These are phyloP conservation scores for Adoxophyes honmai DNA, from an alignment of 1,140 invertebrate species.

Conservation along the genomic window DNA sequence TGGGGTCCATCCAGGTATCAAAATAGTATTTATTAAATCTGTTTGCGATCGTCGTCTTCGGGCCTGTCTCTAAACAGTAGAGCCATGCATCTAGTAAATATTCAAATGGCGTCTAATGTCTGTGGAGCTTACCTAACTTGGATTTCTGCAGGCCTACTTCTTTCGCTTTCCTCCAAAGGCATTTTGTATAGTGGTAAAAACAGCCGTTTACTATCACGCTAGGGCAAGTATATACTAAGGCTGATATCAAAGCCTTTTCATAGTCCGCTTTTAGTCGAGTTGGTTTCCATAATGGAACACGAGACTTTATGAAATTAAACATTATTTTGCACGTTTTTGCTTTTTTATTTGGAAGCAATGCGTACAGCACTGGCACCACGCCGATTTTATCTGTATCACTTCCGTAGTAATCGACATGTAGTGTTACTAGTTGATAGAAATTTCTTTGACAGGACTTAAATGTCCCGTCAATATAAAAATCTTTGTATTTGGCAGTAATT, in stretches of 20 bases:
- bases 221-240: not conserved
- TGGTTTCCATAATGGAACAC: not conserved
- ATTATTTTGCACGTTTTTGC: not conserved
- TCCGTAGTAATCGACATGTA: no score
- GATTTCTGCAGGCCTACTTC: not conserved
- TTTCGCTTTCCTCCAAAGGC: not conserved
- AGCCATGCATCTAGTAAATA: not conserved
- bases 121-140: not conserved
- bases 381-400: not conserved
- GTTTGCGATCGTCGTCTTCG: not conserved
- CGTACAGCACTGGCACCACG: not conserved
- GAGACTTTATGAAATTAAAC: constrained; percentile 2
- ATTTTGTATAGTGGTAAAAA: constrained; percentile 3
- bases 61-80: not conserved
- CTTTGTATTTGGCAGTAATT: no score
- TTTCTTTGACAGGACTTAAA: no score
- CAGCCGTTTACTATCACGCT: not conserved
- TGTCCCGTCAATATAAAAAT: no score
- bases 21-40: not conserved
- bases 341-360: not conserved
- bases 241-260: not conserved
- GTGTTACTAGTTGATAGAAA: no score
- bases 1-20: not conserved
- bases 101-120: not conserved
- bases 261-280: not conserved